Evolutionary conservation across 2,888 invertebrate species (phyloP), one percentile per base, ranked within the genome.

Genomic region (Abscondita cerata): DNA sequence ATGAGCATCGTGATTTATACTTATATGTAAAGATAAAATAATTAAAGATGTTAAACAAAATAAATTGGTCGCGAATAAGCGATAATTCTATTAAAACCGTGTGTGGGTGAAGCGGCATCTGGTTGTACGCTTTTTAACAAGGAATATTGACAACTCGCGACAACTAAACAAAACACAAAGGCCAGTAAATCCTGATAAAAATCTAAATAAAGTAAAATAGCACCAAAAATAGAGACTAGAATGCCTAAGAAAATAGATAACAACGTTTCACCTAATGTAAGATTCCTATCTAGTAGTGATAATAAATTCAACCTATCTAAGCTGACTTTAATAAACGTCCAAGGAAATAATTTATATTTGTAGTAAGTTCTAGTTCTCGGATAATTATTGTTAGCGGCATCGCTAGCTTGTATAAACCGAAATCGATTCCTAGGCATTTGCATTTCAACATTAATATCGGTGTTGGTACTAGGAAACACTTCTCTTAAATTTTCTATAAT

Each of bases 121-220:
- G 99, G 99, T 76, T 99, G 99, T 1, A 99, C 99, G 70, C 97
- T 97, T 82, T 98, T 98, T 67, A 98, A 82, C 68, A 98, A 82
- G 0, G 96, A 97, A 81, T 98, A 99, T 80, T 99, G 99, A 75
- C 97, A 96, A 12, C 96, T 92, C 0, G 98, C 98, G 72, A 98
- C 95, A n/a, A 98, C 94, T 72, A 97, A 93, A 82, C 98, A 98
- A 80, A 99, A 96, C 76, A 96, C 84, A 79, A 98, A 94, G 12
- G 97, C 93, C 73, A 91, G 92, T 54, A 98, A 87, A 78, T 99
- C 98, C 72, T 89, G 89, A 82, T 95, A 98, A 78, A 96, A 92
- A 50, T 91, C 90, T 46, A 90, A 84, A 75, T 91, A 90, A 5
- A 98, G 83, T 25, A 97, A 87, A 64, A 89, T 83, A 0, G 95